Conservation (phyloP, 1,140 invertebrate species). For the Proales similis region DNA sequence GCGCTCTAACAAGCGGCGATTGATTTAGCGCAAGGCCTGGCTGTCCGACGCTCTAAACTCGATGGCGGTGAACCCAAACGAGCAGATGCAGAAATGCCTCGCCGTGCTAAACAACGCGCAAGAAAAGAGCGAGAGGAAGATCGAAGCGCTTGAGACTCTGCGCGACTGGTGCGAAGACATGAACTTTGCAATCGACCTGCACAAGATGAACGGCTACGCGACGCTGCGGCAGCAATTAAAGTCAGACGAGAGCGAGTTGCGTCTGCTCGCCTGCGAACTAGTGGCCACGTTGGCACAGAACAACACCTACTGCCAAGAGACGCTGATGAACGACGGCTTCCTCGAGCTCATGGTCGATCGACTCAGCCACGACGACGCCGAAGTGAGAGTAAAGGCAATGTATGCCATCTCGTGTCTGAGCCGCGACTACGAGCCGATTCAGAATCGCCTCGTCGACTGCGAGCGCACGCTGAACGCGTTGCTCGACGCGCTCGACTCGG, state of each 20-base stretch:
- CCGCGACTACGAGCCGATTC: conserved; percentile 16
- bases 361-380: conserved; percentile 59
- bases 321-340: conserved; percentile 59
- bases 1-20: no score
- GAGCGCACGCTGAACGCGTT: conserved; percentile 14
- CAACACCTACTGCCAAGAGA: conserved; percentile 67
- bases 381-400: conserved; percentile 62
- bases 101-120: conserved; percentile 56
- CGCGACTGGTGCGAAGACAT: conserved; percentile 63
- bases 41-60: conserved; percentile 63
- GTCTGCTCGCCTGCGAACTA: conserved; percentile 61
- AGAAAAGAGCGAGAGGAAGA: conserved; percentile 56
- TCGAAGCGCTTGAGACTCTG: conserved; percentile 59
- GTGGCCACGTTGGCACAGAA: conserved; percentile 69
- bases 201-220: conserved; percentile 68
- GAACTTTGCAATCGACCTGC: conserved; percentile 70
- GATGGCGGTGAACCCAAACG: conserved; percentile 61
- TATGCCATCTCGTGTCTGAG: conserved; percentile 66
- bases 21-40: conserved; percentile 63
- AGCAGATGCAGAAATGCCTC: conserved; percentile 60
- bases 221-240: conserved; percentile 63
- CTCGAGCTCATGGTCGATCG: conserved; percentile 62
- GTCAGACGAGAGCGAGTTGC: conserved; percentile 59
- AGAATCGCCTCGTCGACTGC: conserved; percentile 7
- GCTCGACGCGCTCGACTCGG: neutral